These are phyloP conservation scores for Cassiopea xamachana DNA, from an alignment of 30 jellyfish, hydroid and myxozoan species.

Conservation along the genomic window DNA sequence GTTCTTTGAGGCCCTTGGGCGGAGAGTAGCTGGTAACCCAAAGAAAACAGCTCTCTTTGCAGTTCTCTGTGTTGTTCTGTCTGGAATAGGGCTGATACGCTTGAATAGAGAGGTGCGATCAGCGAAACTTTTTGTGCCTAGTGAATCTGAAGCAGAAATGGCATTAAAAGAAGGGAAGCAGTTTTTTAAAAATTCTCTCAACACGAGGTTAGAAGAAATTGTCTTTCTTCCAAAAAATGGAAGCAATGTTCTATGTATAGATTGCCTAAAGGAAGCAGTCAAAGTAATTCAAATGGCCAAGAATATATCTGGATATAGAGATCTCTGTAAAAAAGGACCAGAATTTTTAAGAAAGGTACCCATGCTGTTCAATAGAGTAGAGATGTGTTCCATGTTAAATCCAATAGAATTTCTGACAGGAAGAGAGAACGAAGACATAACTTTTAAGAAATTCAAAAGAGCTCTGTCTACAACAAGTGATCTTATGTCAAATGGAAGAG, in stretches of 20 bases:
- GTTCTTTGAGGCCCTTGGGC: constrained; percentile 55
- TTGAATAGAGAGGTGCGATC: constrained; percentile 43
- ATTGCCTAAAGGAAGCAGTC: constrained; percentile 40
- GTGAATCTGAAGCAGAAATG: constrained; percentile 38
- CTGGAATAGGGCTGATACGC: constrained; percentile 44
- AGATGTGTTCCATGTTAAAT: constrained; percentile 42
- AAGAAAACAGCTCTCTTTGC: constrained; percentile 46
- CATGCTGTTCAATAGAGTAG: background rate
- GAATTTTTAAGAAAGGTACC: background rate
- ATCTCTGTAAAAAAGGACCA: constrained; percentile 55
- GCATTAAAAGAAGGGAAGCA: constrained; percentile 54
- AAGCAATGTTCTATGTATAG: constrained; percentile 17
- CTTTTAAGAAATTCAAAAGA: constrained; percentile 10
- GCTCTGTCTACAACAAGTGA: constrained; percentile 21
- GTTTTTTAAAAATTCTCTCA: constrained; percentile 39
- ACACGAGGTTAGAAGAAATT: constrained; percentile 63
- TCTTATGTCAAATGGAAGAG: constrained; percentile 80
- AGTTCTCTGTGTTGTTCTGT: constrained; percentile 15
- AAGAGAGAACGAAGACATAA: background rate
- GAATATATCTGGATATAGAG: constrained; percentile 40
- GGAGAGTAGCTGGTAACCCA: constrained; percentile 57
- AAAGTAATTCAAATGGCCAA: constrained; percentile 5
- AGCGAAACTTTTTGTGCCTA: constrained; percentile 59
- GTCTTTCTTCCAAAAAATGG: constrained; percentile 59
- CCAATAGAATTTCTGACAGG: constrained; percentile 59